Conservation (phyloP, 2,113 vertebrate genomes). For the Ammodytes marinus region DNA sequence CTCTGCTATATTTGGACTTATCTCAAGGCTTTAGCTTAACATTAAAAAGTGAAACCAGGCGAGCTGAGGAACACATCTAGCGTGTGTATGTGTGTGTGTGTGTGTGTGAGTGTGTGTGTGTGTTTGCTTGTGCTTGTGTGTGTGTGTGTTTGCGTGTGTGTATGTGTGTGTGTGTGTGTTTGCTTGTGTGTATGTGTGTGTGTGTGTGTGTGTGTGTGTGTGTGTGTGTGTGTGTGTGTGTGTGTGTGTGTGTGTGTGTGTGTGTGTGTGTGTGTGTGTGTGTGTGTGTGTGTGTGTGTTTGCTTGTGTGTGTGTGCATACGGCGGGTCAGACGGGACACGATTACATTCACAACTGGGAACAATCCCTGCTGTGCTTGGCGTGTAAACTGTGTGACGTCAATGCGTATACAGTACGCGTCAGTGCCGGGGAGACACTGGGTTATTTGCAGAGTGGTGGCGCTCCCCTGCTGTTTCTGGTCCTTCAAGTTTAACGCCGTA, state of each 20-base stretch:
- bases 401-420: neutral
- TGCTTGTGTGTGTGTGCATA: neutral
- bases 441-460: neutral
- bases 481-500: neutral
- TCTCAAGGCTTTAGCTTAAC: constrained; percentile 71
- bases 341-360: constrained; percentile 43
- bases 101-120: neutral
- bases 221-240: neutral
- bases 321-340: neutral
- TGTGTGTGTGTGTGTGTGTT: neutral
- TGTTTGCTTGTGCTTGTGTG: no score
- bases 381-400: constrained; percentile 34
- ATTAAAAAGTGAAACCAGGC: constrained; percentile 46
- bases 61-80: neutral
- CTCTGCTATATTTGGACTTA: constrained; percentile 78
- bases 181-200: neutral
- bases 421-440: constrained; percentile 41
- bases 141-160: neutral
- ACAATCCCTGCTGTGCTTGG: constrained; percentile 25
- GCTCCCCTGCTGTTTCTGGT: constrained; percentile 15
- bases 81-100: constrained; percentile 6
- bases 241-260: constrained; percentile 3
- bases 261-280: neutral
- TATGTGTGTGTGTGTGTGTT: constrained; percentile 2
- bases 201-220: constrained; percentile 8